Conservation (phyloP, 2,888 invertebrate species). For the Erebia aethiops region DNA sequence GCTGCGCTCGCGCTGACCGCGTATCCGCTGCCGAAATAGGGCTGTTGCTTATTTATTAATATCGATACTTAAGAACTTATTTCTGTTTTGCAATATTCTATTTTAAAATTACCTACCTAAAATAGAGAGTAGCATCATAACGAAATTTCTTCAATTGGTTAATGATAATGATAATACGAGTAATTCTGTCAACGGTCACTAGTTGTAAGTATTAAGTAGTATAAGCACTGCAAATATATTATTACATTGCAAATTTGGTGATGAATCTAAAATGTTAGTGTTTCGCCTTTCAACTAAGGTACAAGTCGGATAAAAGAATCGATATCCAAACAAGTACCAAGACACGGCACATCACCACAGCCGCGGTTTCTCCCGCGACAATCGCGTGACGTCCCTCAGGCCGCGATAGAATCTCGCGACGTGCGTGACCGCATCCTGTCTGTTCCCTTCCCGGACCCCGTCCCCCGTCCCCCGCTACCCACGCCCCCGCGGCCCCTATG, state of each 20-base stretch:
- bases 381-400: constrained; percentile 41
- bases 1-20: constrained; percentile 52
- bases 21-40: constrained; percentile 28
- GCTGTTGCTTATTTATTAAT: neutral
- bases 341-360: constrained; percentile 31
- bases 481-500: constrained; percentile 33
- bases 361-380: constrained; percentile 37
- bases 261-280: no score
- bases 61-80: neutral
- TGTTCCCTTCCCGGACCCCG: constrained; percentile 44
- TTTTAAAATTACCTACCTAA: no score
- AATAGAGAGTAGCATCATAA: no score
- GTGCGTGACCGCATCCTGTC: constrained; percentile 74
- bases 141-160: no score
- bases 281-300: neutral
- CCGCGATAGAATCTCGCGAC: constrained; percentile 50
- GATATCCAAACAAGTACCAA: neutral
- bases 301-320: constrained; percentile 4
- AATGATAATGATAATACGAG: no score
- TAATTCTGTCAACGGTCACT: no score
- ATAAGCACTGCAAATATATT: no score
- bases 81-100: no score
- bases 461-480: constrained; percentile 37
- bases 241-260: no score
- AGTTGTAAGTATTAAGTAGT: no score